phyloP scores from a whole-genome alignment of 2,888 invertebrate species.

The Hypsopygia costalis region DNA sequence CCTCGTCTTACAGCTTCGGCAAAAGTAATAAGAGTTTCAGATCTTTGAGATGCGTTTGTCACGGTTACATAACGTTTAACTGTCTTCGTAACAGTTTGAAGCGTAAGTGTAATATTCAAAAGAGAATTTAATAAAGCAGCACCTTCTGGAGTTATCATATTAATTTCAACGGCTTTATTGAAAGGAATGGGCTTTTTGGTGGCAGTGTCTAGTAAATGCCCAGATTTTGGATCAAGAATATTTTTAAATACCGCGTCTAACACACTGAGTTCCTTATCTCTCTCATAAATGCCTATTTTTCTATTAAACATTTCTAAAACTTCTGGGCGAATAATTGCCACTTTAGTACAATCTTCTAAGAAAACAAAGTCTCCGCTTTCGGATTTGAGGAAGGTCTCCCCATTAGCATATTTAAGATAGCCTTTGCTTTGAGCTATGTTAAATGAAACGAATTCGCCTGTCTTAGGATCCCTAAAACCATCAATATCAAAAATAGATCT shows the following conservation, averaged over 20 bases:
- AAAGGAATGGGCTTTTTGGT: slow-evolving; percentile 88
- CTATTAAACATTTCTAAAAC: slow-evolving; percentile 92
- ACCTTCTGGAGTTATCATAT: slow-evolving; percentile 92
- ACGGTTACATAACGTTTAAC: slow-evolving; percentile 91
- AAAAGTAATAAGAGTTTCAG: slow-evolving; percentile 84
- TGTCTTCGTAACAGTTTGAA: slow-evolving; percentile 92
- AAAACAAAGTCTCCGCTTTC: slow-evolving; percentile 88
- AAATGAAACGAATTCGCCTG: slow-evolving; percentile 90
- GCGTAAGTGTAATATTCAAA: slow-evolving; percentile 92
- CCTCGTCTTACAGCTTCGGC: slow-evolving; percentile 89
- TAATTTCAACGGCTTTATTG: slow-evolving; percentile 91
- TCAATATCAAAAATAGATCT: slow-evolving; percentile 96
- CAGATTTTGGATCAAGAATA: slow-evolving; percentile 92
- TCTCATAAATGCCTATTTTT: slow-evolving; percentile 89
- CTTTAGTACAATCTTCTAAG: slow-evolving; percentile 89
- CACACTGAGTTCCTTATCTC: slow-evolving; percentile 89
- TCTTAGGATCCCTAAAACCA: slow-evolving; percentile 91
- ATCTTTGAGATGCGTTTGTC: slow-evolving; percentile 80
- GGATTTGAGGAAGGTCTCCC: slow-evolving; percentile 86
- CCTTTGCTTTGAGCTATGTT: slow-evolving; percentile 90
- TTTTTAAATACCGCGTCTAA: slow-evolving; percentile 93
- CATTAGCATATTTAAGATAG: slow-evolving; percentile 86
- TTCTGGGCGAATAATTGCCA: slow-evolving; percentile 90
- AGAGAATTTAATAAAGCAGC: slow-evolving; percentile 92
- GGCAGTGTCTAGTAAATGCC: slow-evolving; percentile 89